Base-by-base conservation (phyloP, 2,113 vertebrate species). In the Alexandromys fortis region DNA sequence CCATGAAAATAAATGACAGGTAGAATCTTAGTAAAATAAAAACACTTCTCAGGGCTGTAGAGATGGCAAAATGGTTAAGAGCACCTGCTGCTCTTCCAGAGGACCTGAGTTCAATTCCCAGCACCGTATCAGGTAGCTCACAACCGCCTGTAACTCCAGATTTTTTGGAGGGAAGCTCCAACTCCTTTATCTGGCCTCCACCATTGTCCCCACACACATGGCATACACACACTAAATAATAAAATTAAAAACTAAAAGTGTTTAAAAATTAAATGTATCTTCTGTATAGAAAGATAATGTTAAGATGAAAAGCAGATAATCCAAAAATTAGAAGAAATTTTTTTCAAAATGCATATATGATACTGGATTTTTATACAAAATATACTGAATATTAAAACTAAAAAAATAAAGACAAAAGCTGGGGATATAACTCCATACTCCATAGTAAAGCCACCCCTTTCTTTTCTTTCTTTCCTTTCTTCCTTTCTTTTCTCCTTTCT, bases 361-460 rank as follows among this genome's bases (percentile, higher is more conserved):
- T 75, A 65, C 67, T n/a, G 33, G 14, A 94, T 9, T 92, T 79
- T 42, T 49, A 89, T 52, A 38, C 45, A 95, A 88, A 92, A 77
- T 77, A 96, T 45, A 77, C 6, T 63, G 72, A 79, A 33, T 26
- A 90, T 42, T 82, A 88, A 89, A 94, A 81, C 63, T 67, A 45
- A 90, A 30, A 88, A 28, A 88, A 24, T 49, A 75, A 88, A 75
- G 58, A 90, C 75, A 28, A 65, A 85, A 55, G 61, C 38, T 33
- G n/a, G 22, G 78, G 30, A 52, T 35, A n/a, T 24, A 58, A 19
- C 52, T n/a, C 33, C 16, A 17, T 24, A 17, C 33, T n/a, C 33
- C 17, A n/a, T 13, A n/a, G 49, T n/a, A n/a, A 35, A 81, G 49
- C 21, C 28, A 19, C 19, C 9, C 2, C 16, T 19, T 19, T n/a